Evolutionary conservation across 2,888 invertebrate species (phyloP).

Genomic region (Pachydiplax longipennis): DNA sequence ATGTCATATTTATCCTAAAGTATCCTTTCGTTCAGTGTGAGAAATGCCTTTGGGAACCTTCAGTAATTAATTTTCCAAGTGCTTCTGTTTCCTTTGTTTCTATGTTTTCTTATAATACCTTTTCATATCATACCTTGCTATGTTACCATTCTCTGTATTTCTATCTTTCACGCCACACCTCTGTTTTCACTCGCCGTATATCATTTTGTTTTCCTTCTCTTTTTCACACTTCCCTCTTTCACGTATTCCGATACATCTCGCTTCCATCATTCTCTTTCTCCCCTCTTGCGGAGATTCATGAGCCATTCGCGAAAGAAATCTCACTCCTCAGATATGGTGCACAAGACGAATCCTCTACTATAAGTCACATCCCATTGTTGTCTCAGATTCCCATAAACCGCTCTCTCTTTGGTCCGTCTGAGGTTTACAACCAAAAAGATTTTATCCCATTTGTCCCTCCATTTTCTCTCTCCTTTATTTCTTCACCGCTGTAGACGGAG

Average conservation of each 20-base stretch:
- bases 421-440: conserved; percentile 19
- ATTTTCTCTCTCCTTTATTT: neutral
- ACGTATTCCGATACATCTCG: neutral
- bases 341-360: conserved; percentile 16
- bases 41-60: too few species aligned
- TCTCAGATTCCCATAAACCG: conserved; percentile 28
- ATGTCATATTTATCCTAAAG: too few species aligned
- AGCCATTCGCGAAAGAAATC: neutral
- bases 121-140: too few species aligned
- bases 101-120: neutral
- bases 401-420: neutral
- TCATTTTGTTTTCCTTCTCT: neutral
- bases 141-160: too few species aligned
- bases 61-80: too few species aligned
- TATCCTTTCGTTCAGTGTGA: too few species aligned
- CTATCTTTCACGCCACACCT: neutral
- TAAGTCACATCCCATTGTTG: conserved; percentile 44
- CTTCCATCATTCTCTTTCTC: neutral
- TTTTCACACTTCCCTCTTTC: neutral
- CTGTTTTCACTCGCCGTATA: too few species aligned
- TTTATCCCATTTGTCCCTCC: conserved; percentile 24
- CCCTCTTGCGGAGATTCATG: neutral
- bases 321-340: conserved; percentile 12
- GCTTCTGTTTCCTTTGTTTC: too few species aligned
- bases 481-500: neutral